Conservation (phyloP, 2,113 vertebrate genomes). For the Trematomus loennbergii region DNA sequence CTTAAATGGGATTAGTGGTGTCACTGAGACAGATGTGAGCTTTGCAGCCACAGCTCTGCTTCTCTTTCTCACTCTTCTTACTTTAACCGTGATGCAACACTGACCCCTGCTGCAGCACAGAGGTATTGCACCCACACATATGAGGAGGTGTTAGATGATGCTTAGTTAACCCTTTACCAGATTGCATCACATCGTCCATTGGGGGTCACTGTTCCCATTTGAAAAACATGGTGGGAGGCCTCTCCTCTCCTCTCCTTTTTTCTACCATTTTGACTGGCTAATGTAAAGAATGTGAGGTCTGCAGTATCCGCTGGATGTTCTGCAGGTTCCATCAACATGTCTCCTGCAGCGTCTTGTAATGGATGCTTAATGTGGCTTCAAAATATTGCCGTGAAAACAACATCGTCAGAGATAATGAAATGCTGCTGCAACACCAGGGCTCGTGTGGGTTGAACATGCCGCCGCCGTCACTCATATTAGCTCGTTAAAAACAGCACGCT, state of each 20-base stretch:
- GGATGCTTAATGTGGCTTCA: constrained; percentile 76
- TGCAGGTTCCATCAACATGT: constrained; percentile 62
- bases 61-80: background rate
- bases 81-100: constrained; percentile 69
- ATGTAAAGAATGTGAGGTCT: constrained; percentile 57
- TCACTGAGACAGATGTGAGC: constrained; percentile 78
- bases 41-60: constrained; percentile 56
- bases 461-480: constrained; percentile 45
- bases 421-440: constrained; percentile 31
- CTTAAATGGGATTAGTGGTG: constrained; percentile 80
- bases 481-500: constrained; percentile 65
- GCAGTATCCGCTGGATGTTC: constrained; percentile 44
- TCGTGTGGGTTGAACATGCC: constrained; percentile 39
- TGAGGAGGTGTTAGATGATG: constrained; percentile 6
- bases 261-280: constrained; percentile 73
- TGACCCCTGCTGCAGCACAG: constrained; percentile 80
- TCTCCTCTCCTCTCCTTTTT: background rate
- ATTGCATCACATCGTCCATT: constrained; percentile 72
- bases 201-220: constrained; percentile 87
- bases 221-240: constrained; percentile 43
- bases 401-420: constrained; percentile 72
- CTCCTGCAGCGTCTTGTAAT: constrained; percentile 72
- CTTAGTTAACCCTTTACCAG: constrained; percentile 64
- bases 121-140: constrained; percentile 47
- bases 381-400: constrained; percentile 70